Base-by-base conservation (phyloP, 2,888 invertebrate genomes). In the Plebejus anna region DNA sequence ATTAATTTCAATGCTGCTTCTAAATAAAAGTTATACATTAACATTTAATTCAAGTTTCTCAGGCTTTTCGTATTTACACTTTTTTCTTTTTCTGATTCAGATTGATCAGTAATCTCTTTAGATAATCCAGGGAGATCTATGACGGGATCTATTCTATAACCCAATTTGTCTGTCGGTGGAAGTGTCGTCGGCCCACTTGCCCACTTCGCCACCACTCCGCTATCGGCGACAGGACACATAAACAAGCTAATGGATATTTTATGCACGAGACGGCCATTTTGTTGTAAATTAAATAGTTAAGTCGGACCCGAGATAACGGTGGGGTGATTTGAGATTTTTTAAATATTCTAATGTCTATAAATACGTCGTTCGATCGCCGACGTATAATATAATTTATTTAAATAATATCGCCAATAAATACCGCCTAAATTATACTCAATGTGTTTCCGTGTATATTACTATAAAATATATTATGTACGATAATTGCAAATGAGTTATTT, bases 401-500 rank as follows among this genome's bases (percentile, higher is more conserved):
- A 73, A 73, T 55, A 73, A 73, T 55, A 73, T 73, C 51, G 32
- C 73, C 55, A 73, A 55, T 73, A 55, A 55, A 55, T 73, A 73
- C 16, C 22, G 51, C 47, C 55, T 51, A 73, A 73, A 55, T 73
- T 73, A 55, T 55, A 28, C 32, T 13, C 73, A 7, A 51, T 28
- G 42, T 73, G 73, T 73, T 73, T 73, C 73, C 55, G 73, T 32
- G 73, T 73, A 55, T 51, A 51, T 73, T 55, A 73, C n/a, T 32
- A 73, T 73, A 73, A 72, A 72, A 72, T 47, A 72, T 72, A 66
- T 36, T 36, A 73, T 73, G 73, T 73, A 73, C 73, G 73, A 73
- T 55, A 51, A 73, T 73, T 73, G 51, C 55, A 73, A 73, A 73
- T 73, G 73, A 73, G 73, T 73, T 73, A 73, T 55, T 73, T 73